Conservation (phyloP, 2,888 invertebrate species). For the Nomada ruficornis region DNA sequence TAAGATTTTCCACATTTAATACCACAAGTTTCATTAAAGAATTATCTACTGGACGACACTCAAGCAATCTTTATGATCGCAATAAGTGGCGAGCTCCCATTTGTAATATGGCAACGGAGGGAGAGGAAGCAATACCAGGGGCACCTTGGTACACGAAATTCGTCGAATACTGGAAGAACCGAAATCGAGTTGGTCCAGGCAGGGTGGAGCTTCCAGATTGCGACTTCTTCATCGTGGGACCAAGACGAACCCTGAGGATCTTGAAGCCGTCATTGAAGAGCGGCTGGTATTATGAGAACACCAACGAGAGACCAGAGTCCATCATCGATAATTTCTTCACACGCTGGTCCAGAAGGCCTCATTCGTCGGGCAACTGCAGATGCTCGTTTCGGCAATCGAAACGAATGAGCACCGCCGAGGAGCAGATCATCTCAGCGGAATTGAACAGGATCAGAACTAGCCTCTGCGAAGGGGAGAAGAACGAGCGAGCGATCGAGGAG, state of each 20-base stretch:
- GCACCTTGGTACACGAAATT: slow-evolving; percentile 78
- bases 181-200: slow-evolving; percentile 78
- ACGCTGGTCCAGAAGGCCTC: slow-evolving; percentile 79
- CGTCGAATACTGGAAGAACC: slow-evolving; percentile 76
- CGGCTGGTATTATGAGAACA: slow-evolving; percentile 74
- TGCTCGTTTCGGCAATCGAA: slow-evolving; percentile 80
- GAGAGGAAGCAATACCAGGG: slow-evolving; percentile 38
- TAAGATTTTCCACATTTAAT: not conserved
- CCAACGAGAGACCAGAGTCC: slow-evolving; percentile 77
- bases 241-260: slow-evolving; percentile 78
- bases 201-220: slow-evolving; percentile 78
- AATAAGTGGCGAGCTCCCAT: not conserved
- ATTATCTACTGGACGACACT: not conserved
- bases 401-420: slow-evolving; percentile 73
- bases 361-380: slow-evolving; percentile 80
- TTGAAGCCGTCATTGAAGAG: slow-evolving; percentile 73
- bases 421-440: slow-evolving; percentile 76
- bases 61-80: slow-evolving; percentile 59
- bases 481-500: slow-evolving; percentile 75
- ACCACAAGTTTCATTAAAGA: not conserved
- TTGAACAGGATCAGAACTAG: slow-evolving; percentile 80
- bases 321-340: slow-evolving; percentile 81
- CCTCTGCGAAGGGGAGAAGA: slow-evolving; percentile 79
- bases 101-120: slow-evolving; percentile 64
- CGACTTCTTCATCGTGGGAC: slow-evolving; percentile 80